phyloP scores from a whole-genome alignment of 1,140 invertebrate species.

The Zaprionus ornatus region DNA sequence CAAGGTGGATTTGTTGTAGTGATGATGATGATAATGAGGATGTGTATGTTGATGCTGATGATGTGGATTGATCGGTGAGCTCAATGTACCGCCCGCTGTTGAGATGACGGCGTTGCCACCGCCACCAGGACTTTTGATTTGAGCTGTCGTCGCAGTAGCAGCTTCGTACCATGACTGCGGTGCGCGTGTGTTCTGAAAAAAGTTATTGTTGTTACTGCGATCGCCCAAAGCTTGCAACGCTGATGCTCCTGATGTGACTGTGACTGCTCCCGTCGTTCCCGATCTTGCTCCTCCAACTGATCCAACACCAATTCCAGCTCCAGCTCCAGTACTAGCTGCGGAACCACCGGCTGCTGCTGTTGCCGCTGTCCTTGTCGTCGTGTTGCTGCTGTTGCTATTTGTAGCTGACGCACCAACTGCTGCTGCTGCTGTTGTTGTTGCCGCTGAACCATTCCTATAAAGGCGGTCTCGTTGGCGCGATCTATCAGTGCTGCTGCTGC shows the following conservation, averaged over 20 bases:
- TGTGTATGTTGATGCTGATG: conserved; percentile 61
- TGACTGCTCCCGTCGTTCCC: conserved; percentile 13
- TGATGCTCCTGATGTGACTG: conserved; percentile 30
- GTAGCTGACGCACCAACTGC: conserved; percentile 64
- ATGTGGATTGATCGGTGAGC: conserved; percentile 73
- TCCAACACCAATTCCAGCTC: conserved; percentile 54
- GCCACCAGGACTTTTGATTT: conserved; percentile 83
- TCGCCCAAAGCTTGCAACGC: conserved; percentile 68
- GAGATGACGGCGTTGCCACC: conserved; percentile 82
- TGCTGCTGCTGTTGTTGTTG: conserved; percentile 48
- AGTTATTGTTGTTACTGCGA: conserved; percentile 74
- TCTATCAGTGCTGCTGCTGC: conserved; percentile 68
- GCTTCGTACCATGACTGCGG: conserved; percentile 82
- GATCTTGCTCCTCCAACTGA: conserved; percentile 26
- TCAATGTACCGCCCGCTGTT: conserved; percentile 76
- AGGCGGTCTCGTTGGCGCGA: conserved; percentile 69
- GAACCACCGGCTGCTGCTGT: conserved; percentile 64
- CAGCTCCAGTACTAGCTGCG: conserved; percentile 29
- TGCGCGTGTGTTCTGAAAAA: conserved; percentile 72
- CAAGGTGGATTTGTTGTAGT: conserved; percentile 60
- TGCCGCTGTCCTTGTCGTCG: conserved; percentile 52
- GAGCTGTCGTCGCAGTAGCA: conserved; percentile 73
- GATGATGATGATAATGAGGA: conserved; percentile 62
- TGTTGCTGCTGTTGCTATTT: conserved; percentile 58
- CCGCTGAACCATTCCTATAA: conserved; percentile 76